These are phyloP conservation scores for Cossypha caffra DNA, from an alignment of 2,797 vertebrate species.

Conservation along the genomic window DNA sequence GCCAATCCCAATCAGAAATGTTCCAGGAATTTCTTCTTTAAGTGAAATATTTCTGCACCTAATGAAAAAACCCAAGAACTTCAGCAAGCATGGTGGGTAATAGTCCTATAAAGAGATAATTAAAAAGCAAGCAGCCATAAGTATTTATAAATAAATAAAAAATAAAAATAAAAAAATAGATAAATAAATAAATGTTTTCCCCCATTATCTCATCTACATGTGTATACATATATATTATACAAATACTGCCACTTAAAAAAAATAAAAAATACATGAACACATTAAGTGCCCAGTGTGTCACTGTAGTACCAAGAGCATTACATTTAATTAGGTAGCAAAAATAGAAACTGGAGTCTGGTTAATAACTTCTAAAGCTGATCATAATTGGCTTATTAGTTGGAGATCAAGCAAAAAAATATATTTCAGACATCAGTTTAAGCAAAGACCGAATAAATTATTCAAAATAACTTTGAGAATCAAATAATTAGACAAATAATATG, in stretches of 20 bases:
- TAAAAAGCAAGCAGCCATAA: background rate
- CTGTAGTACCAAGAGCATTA: background rate
- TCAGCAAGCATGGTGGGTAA: background rate
- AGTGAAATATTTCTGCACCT: background rate
- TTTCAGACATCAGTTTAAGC: background rate
- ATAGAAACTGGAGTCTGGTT: background rate
- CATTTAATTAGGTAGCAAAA: slow-evolving; percentile 23
- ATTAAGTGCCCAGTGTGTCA: background rate
- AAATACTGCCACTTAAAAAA: background rate
- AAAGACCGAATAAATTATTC: background rate
- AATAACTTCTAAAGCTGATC: background rate
- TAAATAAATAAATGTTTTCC: too few species aligned
- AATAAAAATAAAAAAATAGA: too few species aligned
- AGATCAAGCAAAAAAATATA: background rate
- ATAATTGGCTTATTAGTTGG: slow-evolving; percentile 22
- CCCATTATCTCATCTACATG: background rate
- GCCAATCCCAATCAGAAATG: background rate
- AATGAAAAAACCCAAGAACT: background rate
- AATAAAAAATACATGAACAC: background rate
- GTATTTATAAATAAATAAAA: background rate
- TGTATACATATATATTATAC: background rate
- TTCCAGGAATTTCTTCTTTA: background rate
- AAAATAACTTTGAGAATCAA: slow-evolving; percentile 7
- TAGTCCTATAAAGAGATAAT: background rate
- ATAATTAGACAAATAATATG: slow-evolving; percentile 19